Evolutionary conservation across 2,797 vertebrate species (phyloP).

Genomic region (Ctenopoma kingsleyae): DNA sequence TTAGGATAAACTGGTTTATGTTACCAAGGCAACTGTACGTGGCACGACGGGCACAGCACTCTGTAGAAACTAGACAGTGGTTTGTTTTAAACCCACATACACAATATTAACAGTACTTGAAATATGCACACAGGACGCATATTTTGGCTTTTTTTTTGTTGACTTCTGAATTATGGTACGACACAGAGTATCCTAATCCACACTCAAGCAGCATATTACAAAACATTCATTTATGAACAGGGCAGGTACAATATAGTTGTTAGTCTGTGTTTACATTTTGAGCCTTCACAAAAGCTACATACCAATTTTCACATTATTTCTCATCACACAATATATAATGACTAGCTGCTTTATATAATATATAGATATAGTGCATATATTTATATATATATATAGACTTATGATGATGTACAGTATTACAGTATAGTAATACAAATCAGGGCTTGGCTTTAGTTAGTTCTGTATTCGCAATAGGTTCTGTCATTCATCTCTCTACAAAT

Average conservation of each 20-base stretch:
- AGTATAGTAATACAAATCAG: slow-evolving; percentile 63
- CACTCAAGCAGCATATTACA: slow-evolving; percentile 71
- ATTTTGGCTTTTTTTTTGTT: slow-evolving; percentile 75
- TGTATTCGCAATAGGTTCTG: slow-evolving; percentile 67
- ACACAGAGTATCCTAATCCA: slow-evolving; percentile 61
- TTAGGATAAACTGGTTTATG: slow-evolving; percentile 75
- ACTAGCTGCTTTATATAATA: slow-evolving; percentile 62
- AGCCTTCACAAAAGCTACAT: slow-evolving; percentile 56
- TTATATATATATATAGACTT: slow-evolving; percentile 61
- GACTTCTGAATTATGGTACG: slow-evolving; percentile 54
- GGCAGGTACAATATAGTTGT: slow-evolving; percentile 54
- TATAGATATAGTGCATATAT: slow-evolving; percentile 67
- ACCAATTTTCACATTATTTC: slow-evolving; percentile 47
- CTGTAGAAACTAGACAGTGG: slow-evolving; percentile 68
- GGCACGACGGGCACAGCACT: slow-evolving; percentile 77
- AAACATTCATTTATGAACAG: slow-evolving; percentile 71
- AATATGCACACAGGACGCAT: slow-evolving; percentile 68
- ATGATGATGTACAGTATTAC: slow-evolving; percentile 54
- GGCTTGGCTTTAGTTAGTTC: slow-evolving; percentile 54
- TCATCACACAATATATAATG: slow-evolving; percentile 65
- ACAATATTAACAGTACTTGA: slow-evolving; percentile 69
- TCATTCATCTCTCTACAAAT: slow-evolving; percentile 65
- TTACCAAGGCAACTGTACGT: slow-evolving; percentile 84
- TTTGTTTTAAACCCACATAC: slow-evolving; percentile 71
- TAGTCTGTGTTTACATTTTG: slow-evolving; percentile 56